Evolutionary conservation across 2,888 invertebrate genomes (phyloP), one percentile per base, ranked within the genome.

Genomic region (Hedychridium roseum): DNA sequence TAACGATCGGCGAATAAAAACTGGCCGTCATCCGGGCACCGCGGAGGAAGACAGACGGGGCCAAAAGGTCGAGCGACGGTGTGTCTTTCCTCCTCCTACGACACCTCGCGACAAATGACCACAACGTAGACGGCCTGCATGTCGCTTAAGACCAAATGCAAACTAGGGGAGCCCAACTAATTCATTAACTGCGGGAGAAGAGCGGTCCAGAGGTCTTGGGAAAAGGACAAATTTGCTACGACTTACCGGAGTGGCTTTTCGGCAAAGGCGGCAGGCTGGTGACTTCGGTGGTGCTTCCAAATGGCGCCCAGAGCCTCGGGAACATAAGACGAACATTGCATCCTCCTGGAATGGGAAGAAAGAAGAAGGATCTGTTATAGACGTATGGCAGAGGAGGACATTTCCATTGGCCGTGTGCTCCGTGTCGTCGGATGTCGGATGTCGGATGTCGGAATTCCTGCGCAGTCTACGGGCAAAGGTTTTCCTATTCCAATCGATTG

Each of bases 281-380:
- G 61, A 74, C 57, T 27, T 76, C 76, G 45, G 69, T 71, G 6
- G 70, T 49, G 35, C 64, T 76, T 12, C 62, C 66, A 49, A 78
- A 77, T 3, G 78, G 78, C 9, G 76, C 76, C 78, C 78, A 78
- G 26, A 78, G 60, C 57, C 78, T 71, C 34, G 78, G 78, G 48
- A 78, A 78, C 69, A 78, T 72, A 54, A 78, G 60, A 43, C 78
- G 75, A 30, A 78, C 73, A 57, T 76, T 75, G 60, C 77, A 78
- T 58, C 71, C 78, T 46, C 74, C 73, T 74, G 70, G 36, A 75
- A 71, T n/a, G n/a, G n/a, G n/a, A n/a, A n/a, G n/a, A n/a, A n/a
- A n/a, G n/a, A n/a, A n/a, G 3, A 26, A 11, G 11, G 16, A 7
- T 7, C 28, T 35, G 16, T 17, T 44, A 35, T 45, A 2, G 26